These are phyloP conservation scores for Phortica magna DNA, from an alignment of 2,888 invertebrate species.

Conservation along the genomic window DNA sequence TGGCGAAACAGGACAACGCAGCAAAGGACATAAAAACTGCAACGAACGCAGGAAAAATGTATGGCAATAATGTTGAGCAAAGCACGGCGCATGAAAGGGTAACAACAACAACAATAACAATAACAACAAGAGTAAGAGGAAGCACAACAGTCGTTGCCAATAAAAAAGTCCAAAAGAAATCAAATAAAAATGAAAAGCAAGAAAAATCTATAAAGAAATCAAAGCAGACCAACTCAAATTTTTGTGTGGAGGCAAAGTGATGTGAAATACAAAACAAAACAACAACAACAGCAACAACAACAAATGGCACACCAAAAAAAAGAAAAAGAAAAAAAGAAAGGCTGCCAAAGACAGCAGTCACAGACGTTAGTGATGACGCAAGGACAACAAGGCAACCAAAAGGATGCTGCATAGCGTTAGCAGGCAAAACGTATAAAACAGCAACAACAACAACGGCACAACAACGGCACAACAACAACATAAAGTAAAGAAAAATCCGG, in stretches of 20 bases:
- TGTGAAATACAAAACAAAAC: slow-evolving; percentile 19
- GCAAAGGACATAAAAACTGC: slow-evolving; percentile 2
- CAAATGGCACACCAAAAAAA: neutral
- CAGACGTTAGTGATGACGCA: neutral
- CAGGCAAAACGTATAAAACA: neutral
- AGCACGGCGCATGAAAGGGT: neutral
- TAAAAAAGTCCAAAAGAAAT: slow-evolving; percentile 8
- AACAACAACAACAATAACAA: neutral
- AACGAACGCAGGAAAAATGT: slow-evolving; percentile 22
- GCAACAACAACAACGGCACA: neutral
- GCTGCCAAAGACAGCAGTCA: slow-evolving; percentile 1
- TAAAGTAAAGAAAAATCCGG: neutral
- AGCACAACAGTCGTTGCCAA: slow-evolving; percentile 19
- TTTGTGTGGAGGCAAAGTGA: neutral
- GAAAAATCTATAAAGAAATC: slow-evolving; percentile 14
- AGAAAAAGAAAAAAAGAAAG: neutral
- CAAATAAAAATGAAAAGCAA: slow-evolving; percentile 9
- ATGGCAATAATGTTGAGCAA: slow-evolving; percentile 1
- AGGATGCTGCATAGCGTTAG: neutral
- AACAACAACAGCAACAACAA: neutral
- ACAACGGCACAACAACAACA: neutral
- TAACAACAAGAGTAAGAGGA: neutral
- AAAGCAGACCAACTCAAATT: slow-evolving; percentile 1
- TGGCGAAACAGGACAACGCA: neutral
- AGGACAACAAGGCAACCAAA: too few relatives aligned